Base-by-base conservation (phyloP, 2,888 invertebrate species). In the Drosophila neoperkinsi region DNA sequence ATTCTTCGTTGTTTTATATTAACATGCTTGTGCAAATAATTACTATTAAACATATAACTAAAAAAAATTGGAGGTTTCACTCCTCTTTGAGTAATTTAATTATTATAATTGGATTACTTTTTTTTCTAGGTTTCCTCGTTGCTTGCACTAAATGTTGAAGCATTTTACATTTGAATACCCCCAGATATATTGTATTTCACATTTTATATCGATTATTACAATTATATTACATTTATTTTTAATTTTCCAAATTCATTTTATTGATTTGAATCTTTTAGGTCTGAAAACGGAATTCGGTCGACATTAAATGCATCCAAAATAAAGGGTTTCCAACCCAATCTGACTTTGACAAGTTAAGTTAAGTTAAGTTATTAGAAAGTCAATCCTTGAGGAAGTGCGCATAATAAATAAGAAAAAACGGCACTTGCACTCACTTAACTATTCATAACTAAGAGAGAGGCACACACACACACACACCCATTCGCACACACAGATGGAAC, bases 361-460 rank as follows among this genome's bases (percentile, higher is more conserved):
- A 9, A 25, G 28, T 16, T 9, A 71, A 28, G 30, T 31, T 38
- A 25, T 62, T n/a, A 16, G 30, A 38, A 61, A 57, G 1, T 21
- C 50, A 62, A 57, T 28, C 72, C 41, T 53, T 41, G 36, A 55
- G 7, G 7, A 50, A 49, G 43, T 49, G 62, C 38, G 56, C 68
- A 51, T 43, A 71, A 74, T 71, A 71, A 63, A 60, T 77, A 64
- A 61, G 57, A 77, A 64, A 77, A 59, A 63, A 38, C 60, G 59
- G 79, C 66, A 65, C 70, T 73, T 85, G 83, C 77, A 82, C 70
- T 70, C 88, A 83, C 88, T 88, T 82, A 81, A 68, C 60, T 84
- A 83, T 83, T 83, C 88, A 88, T 88, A 88, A 88, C 88, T 66
- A 75, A 70, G 74, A 70, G 62, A 79, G 28, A 28, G 25, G 25